phyloP scores from a whole-genome alignment of 2,888 invertebrate species.

The Hofmannophila pseudospretella region DNA sequence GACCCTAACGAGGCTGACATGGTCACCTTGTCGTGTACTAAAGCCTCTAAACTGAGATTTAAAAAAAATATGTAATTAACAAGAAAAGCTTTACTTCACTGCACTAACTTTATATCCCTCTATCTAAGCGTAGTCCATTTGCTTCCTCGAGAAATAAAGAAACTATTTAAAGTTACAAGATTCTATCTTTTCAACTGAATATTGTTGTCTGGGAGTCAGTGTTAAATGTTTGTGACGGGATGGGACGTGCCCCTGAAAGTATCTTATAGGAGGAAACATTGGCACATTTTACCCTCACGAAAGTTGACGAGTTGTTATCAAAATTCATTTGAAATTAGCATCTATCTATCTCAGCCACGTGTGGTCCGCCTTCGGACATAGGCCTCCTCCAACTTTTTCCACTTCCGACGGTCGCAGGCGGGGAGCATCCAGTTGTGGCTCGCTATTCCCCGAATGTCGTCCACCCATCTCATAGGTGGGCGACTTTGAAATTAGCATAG shows the following conservation, averaged over 20 bases:
- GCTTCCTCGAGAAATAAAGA: slow-evolving; percentile 22
- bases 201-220: slow-evolving; percentile 52
- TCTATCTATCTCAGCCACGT: too few species aligned
- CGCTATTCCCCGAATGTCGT: too few species aligned
- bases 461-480: too few species aligned
- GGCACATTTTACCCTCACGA: background rate
- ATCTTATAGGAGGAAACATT: background rate
- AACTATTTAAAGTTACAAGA: slow-evolving; percentile 33
- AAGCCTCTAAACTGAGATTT: too few species aligned
- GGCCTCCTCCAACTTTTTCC: too few species aligned
- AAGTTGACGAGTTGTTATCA: background rate
- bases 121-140: slow-evolving; percentile 15
- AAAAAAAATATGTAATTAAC: background rate
- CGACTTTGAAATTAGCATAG: background rate
- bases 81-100: background rate
- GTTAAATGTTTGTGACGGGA: slow-evolving; percentile 51
- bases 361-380: too few species aligned
- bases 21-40: too few species aligned
- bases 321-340: too few species aligned
- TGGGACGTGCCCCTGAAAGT: background rate
- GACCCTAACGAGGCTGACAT: too few species aligned
- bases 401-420: too few species aligned
- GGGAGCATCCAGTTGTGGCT: too few species aligned
- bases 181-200: slow-evolving; percentile 42
- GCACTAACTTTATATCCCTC: background rate